Evolutionary conservation across 2,888 invertebrate species (phyloP), one percentile per base, ranked within the genome.

Genomic region (Atherix ibis): DNA sequence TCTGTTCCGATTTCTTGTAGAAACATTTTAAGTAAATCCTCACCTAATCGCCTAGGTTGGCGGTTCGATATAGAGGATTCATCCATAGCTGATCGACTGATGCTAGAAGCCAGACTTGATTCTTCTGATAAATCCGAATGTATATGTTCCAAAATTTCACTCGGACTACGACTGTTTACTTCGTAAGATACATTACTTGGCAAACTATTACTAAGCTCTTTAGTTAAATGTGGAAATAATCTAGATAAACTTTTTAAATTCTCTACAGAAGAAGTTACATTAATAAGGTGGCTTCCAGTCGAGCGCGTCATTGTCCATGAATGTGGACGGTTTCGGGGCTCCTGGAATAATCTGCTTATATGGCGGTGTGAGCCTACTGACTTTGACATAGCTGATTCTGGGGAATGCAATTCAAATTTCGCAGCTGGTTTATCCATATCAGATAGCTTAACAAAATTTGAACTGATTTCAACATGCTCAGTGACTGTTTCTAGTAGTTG

Each of bases 1-100:
- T 91, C 91, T 0, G 89, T 79, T 43, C 84, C 84, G 35, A 87
- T 81, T 62, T 88, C 88, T 51, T 88, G 85, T 40, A 87, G 59
- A 56, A 91, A 91, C 89, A 92, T 89, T 43, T 84, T 70, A 18
- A 91, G 63, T 34, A 92, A 63, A 59, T 91, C 89, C 50, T 87
- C 82, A 0, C 89, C 89, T 8, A 91, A 64, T 27, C 80, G 68
- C 8, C 71, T 71, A 60, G 66, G 62, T 54, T 52, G 70, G n/a
- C 60, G 53, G 34, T 56, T 58, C 6, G 62, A 62, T 37, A 60
- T 54, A 10, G 61, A 58, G 3, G 62, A 62, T 37, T 62, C 62
- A 36, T 70, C 70, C 44, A 69, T 60, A 31, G 66, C 66, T 3
- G 71, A 70, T 24, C 68, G 63, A 46, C 69, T 68, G 43, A 65